A percentile compares a stretch with the other conserved stretches of the same genome.
phyloP scores from a whole-genome alignment of 1,140 invertebrate species.

The Liolophura sinensis region DNA sequence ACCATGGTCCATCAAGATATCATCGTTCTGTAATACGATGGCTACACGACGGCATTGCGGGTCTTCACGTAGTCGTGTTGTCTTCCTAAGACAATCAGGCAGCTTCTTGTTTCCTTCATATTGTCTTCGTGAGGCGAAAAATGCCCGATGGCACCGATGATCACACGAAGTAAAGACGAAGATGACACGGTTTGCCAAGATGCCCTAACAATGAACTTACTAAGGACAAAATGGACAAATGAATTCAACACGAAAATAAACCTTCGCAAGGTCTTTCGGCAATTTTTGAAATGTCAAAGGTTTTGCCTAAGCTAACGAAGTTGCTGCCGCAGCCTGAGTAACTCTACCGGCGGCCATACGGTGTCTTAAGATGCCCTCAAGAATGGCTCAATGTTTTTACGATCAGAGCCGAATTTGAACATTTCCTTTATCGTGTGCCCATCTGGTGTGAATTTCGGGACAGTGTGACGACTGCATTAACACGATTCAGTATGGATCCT shows the following conservation, averaged over 20 bases:
- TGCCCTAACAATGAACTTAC: constrained; percentile 9
- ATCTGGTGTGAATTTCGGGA: constrained; percentile 17
- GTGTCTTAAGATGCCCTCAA: constrained; percentile 12
- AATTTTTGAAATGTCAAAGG: constrained; percentile 16
- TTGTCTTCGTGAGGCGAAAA: constrained; percentile 21
- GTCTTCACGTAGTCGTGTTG: constrained; percentile 18
- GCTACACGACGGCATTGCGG: constrained; percentile 7
- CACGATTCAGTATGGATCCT: not conserved
- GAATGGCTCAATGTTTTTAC: too few relatives aligned
- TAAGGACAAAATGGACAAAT: constrained; percentile 12
- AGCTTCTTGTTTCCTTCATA: constrained; percentile 27
- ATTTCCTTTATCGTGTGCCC: constrained; percentile 17
- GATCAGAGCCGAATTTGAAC: constrained; percentile 16
- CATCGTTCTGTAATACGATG: not conserved
- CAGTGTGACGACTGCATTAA: constrained; percentile 9
- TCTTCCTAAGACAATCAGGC: constrained; percentile 17
- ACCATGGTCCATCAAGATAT: constrained; percentile 3
- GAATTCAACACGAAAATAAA: constrained; percentile 21
- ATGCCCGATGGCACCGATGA: constrained; percentile 17
- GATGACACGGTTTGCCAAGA: constrained; percentile 14
- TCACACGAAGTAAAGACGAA: constrained; percentile 18
- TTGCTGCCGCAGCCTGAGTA: constrained; percentile 17
- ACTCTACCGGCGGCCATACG: constrained; percentile 17
- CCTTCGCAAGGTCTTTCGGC: constrained; percentile 16
- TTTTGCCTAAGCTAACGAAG: constrained; percentile 8